Conservation (phyloP, 2,888 invertebrate genomes). For the Julus scandinavius region DNA sequence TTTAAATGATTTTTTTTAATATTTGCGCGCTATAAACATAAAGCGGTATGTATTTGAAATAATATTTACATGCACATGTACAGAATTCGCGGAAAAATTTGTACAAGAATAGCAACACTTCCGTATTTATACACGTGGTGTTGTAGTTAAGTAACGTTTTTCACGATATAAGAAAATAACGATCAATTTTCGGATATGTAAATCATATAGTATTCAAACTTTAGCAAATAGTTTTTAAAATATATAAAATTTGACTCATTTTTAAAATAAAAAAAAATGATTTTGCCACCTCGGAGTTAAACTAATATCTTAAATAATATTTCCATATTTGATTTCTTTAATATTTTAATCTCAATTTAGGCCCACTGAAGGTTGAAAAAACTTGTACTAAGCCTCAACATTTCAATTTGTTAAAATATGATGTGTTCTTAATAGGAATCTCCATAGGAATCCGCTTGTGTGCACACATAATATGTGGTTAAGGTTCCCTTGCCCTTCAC, state of each 20-base stretch:
- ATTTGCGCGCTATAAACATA: not conserved
- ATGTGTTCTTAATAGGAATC: slow-evolving; percentile 57
- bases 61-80: not conserved
- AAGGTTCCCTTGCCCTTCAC: slow-evolving; percentile 96
- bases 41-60: not conserved
- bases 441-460: slow-evolving; percentile 73
- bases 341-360: not conserved
- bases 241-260: not conserved
- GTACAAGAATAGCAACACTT: not conserved
- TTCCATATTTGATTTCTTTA: not conserved
- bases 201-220: not conserved
- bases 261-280: not conserved
- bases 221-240: not conserved
- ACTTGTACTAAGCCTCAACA: not conserved
- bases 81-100: not conserved
- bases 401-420: not conserved
- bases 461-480: slow-evolving; percentile 91
- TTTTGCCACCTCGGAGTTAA: not conserved
- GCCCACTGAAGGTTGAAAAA: not conserved
- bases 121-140: not conserved
- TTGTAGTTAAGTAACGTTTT: not conserved
- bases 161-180: not conserved
- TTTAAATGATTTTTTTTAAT: too few relatives aligned
- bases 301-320: not conserved
- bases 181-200: not conserved